These are phyloP conservation scores for Planococcus citri DNA, from an alignment of 1,140 invertebrate genomes.

Conservation along the genomic window DNA sequence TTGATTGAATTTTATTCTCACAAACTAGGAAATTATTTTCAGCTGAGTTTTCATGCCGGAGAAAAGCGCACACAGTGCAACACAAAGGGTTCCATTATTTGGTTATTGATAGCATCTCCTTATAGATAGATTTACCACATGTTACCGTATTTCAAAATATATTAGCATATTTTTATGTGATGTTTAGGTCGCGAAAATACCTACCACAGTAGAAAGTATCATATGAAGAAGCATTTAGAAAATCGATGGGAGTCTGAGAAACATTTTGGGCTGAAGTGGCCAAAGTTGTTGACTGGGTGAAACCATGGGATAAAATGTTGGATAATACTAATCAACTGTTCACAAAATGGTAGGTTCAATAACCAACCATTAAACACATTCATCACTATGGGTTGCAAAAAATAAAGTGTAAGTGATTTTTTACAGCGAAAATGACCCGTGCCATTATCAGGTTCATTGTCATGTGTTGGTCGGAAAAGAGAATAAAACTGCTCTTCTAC, in stretches of 20 bases:
- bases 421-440: not conserved
- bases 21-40: too few species aligned
- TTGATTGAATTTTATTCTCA: too few species aligned
- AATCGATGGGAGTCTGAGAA: slow-evolving; percentile 62
- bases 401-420: too few species aligned
- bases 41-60: too few species aligned
- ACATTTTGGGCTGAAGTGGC: slow-evolving; percentile 76
- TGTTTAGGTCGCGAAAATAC: slow-evolving; percentile 17
- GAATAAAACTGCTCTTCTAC: slow-evolving; percentile 65
- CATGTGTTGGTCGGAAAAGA: slow-evolving; percentile 70
- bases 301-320: slow-evolving; percentile 67
- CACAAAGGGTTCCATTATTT: not conserved
- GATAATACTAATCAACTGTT: slow-evolving; percentile 72
- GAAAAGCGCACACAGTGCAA: not conserved
- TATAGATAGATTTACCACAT: too few species aligned
- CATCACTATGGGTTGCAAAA: too few species aligned
- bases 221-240: slow-evolving; percentile 52
- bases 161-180: not conserved
- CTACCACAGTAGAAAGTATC: slow-evolving; percentile 32
- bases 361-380: too few species aligned
- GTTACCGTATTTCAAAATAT: not conserved
- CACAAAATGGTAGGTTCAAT: slow-evolving; percentile 64
- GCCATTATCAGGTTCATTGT: slow-evolving; percentile 53
- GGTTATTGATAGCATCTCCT: too few species aligned
- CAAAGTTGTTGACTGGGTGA: slow-evolving; percentile 60